Evolutionary conservation across 35 echinoderm and acorn worm species (phyloP), one percentile per base, ranked within the genome.

Genomic region (Ophiothrix spiculata): DNA sequence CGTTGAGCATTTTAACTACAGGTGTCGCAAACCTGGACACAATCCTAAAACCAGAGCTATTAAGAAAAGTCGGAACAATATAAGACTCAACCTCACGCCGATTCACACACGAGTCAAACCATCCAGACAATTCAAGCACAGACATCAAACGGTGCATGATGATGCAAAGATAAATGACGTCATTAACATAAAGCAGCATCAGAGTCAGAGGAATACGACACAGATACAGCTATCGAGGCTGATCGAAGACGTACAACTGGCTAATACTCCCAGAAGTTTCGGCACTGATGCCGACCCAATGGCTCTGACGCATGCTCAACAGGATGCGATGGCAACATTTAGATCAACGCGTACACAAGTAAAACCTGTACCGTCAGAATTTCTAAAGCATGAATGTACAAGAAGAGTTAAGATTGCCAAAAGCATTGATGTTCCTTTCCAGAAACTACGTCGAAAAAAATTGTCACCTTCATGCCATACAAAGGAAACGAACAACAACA

Each of bases 1-100:
- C 37, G 42, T 37, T 17, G 81, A 60, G 54, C 81, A 84, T 60
- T 84, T 73, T 35, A 84, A 84, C 81, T 84, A 84, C 81, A 32
- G 81, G 8, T 3, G 33, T 16, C 1, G 39, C 3, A 46, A 81
- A 33, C 8, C 3, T 25, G 36, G 54, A 60, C 34, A 32, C 54
- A 32, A 45, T 21, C 42, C 37, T 80, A 38, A 39, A 32, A n/a
- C 42, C 80, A 29, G n/a, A n/a, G 49, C 80, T 11, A n/a, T 16
- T 32, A 64, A 25, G 32, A 32, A 12, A 1, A 79, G 31, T 14
- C 0, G 36, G 1, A 25, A 23, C 31, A 31, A 11, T 41, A 39
- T 79, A 37, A 79, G 31, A 34, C 15, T 41, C 33, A 39, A n/a
- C 11, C 77, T 31, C 39, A 79, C 36, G 23, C 77, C 77, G 16